A percentile compares a stretch with the other conserved stretches of the same genome.
Evolutionary conservation across 1,140 invertebrate genomes (phyloP).

Genomic region (Musca vetustissima): DNA sequence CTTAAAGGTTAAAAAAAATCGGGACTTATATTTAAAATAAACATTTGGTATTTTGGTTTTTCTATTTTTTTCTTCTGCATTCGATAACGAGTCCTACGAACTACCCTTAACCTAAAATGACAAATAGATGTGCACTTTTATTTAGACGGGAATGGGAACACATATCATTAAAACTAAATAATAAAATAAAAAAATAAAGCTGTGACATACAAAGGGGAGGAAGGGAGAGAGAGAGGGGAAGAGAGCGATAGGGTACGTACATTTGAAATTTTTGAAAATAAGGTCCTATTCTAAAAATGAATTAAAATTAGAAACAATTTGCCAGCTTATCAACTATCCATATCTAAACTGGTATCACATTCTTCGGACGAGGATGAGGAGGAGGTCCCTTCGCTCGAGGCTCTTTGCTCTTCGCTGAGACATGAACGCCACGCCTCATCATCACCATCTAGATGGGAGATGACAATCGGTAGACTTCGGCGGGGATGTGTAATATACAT

Average conservation of each 20-base stretch:
- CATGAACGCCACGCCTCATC: slow-evolving; percentile 24
- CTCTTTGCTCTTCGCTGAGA: slow-evolving; percentile 37
- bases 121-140: no score
- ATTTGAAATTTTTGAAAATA: not conserved
- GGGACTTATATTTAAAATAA: no score
- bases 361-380: not conserved
- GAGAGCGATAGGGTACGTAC: not conserved
- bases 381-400: not conserved
- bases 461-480: not conserved
- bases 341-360: not conserved
- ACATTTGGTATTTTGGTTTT: no score
- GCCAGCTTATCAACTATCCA: not conserved
- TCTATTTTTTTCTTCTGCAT: no score
- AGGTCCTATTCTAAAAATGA: not conserved
- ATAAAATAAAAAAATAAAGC: no score
- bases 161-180: not conserved
- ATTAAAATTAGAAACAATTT: not conserved
- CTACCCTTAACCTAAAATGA: no score
- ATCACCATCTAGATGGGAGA: not conserved
- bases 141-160: no score
- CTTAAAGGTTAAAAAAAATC: no score
- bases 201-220: not conserved
- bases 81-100: no score
- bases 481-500: not conserved
- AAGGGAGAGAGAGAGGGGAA: not conserved